These are phyloP conservation scores for Drosophila nannoptera DNA, from an alignment of 1,140 invertebrate species.

Conservation along the genomic window DNA sequence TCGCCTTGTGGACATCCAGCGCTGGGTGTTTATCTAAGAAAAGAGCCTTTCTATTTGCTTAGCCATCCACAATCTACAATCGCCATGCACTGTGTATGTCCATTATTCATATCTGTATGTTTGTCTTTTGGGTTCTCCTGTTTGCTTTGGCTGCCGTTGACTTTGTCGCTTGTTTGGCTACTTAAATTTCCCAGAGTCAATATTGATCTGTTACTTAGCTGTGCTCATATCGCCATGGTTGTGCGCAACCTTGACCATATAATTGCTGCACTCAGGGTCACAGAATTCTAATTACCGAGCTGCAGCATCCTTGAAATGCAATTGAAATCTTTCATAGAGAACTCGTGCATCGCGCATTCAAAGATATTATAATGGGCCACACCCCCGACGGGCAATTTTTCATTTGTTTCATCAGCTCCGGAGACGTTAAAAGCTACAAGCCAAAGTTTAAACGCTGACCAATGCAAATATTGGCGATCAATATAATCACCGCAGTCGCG, in stretches of 20 bases:
- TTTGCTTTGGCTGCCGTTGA: slow-evolving; percentile 58
- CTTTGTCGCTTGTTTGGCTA: slow-evolving; percentile 49
- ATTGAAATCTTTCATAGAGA: slow-evolving; percentile 47
- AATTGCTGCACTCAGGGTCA: slow-evolving; percentile 67
- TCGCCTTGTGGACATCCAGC: background rate
- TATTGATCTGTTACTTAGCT: slow-evolving; percentile 48
- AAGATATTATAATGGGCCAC: slow-evolving; percentile 48
- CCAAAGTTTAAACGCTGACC: slow-evolving; percentile 62
- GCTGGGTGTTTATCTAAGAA: slow-evolving; percentile 19
- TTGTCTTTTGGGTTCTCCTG: slow-evolving; percentile 28
- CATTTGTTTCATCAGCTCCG: slow-evolving; percentile 10
- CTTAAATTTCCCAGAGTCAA: slow-evolving; percentile 64
- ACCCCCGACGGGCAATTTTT: slow-evolving; percentile 45
- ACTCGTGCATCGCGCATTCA: slow-evolving; percentile 43
- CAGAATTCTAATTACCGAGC: slow-evolving; percentile 42
- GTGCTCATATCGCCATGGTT: slow-evolving; percentile 16
- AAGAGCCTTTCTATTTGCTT: slow-evolving; percentile 60
- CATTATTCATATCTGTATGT: slow-evolving; percentile 29
- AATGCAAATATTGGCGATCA: slow-evolving; percentile 64
- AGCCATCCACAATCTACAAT: slow-evolving; percentile 13
- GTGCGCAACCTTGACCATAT: slow-evolving; percentile 66
- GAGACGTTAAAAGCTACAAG: slow-evolving; percentile 23
- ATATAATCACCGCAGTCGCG: slow-evolving; percentile 60
- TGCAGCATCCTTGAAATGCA: slow-evolving; percentile 62
- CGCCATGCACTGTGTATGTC: slow-evolving; percentile 5